Evolutionary conservation across 2,888 invertebrate species (phyloP).

Genomic region (Drosophila algonquin): DNA sequence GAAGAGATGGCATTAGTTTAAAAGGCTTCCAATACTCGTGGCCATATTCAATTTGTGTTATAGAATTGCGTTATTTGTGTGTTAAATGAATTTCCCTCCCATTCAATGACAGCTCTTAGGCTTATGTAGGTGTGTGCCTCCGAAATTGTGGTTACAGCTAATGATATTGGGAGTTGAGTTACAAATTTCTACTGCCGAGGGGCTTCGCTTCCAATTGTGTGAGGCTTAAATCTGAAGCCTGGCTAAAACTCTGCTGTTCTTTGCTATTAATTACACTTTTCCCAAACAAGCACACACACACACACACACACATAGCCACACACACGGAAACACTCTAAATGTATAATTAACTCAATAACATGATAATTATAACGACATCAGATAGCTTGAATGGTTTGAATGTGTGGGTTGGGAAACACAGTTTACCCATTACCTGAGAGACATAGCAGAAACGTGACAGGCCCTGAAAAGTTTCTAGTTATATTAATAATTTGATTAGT

Average conservation of each 20-base stretch:
- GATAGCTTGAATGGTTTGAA: not conserved
- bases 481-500: conserved; percentile 72
- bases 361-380: conserved; percentile 60
- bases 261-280: conserved; percentile 16
- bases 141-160: conserved; percentile 18
- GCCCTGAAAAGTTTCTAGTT: conserved; percentile 52
- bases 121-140: conserved; percentile 1
- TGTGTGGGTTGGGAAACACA: conserved; percentile 47
- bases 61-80: conserved; percentile 57
- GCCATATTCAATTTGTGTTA: conserved; percentile 75
- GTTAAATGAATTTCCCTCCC: conserved; percentile 31
- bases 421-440: conserved; percentile 53
- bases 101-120: conserved; percentile 11
- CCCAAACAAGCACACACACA: not conserved
- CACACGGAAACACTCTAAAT: conserved; percentile 7
- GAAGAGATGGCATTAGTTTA: conserved; percentile 36
- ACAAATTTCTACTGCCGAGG: conserved; percentile 15
- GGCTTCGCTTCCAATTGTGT: conserved; percentile 10
- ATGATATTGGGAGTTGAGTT: conserved; percentile 26
- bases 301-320: not conserved
- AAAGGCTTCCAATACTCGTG: conserved; percentile 41
- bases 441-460: conserved; percentile 44
- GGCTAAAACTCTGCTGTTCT: conserved; percentile 14
- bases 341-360: conserved; percentile 50
- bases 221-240: conserved; percentile 14